A percentile compares a stretch with the other conserved stretches of the same genome.
phyloP scores from a whole-genome alignment of 2,113 vertebrate genomes.

The Pardalotus punctatus region DNA sequence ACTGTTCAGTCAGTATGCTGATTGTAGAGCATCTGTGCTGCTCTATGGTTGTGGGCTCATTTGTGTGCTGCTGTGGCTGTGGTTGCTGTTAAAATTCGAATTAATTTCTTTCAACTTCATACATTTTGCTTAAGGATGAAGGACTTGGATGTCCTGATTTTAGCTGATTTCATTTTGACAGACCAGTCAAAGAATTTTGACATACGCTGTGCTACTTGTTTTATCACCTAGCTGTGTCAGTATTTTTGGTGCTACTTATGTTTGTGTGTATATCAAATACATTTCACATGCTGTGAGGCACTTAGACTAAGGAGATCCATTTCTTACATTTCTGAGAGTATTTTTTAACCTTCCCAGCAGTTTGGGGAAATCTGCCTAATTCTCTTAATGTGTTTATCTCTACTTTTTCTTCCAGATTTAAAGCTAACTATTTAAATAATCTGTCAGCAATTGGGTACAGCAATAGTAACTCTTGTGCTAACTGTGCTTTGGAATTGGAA shows the following conservation, averaged over 20 bases:
- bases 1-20: not conserved
- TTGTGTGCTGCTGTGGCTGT: not conserved
- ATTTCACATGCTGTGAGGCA: not conserved
- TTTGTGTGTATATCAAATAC: not conserved
- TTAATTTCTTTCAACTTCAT: not conserved
- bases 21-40: not conserved
- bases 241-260: not conserved
- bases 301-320: not conserved
- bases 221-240: not conserved
- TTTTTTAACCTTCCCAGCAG: not conserved
- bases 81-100: not conserved
- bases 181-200: not conserved
- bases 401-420: not conserved
- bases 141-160: not conserved
- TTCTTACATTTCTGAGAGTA: not conserved
- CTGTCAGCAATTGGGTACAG: not conserved
- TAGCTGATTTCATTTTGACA: not conserved
- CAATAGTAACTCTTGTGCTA: not conserved
- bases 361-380: not conserved
- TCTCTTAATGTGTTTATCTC: not conserved
- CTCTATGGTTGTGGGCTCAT: not conserved
- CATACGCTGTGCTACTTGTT: not conserved
- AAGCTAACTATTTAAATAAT: not conserved
- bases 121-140: not conserved
- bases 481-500: not conserved